Evolutionary conservation across 2,888 invertebrate species (phyloP), one percentile per base, ranked within the genome.

Genomic region (Lasioglossum pauxillum): DNA sequence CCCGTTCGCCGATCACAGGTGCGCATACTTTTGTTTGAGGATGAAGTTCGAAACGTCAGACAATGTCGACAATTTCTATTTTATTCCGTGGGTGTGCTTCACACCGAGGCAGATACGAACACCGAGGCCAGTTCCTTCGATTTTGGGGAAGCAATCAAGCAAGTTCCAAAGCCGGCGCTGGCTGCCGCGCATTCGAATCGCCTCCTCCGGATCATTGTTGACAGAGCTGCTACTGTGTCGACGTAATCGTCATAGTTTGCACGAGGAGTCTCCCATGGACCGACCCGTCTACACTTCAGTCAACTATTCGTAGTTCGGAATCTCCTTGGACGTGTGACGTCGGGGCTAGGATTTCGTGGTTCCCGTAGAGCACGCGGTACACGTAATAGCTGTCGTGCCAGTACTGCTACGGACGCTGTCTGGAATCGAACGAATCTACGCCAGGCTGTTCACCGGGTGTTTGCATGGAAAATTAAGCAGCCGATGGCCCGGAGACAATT

Each of bases 181-280:
- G 67, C 41, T 73, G 46, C 53, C 53, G 60, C 57, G 75, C 71
- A 41, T 78, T 75, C 78, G 72, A 67, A 78, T 73, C 78, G 74
- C 14, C 44, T 69, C 64, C 57, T 27, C 57, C 46, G 75, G 69
- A 78, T 86, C 77, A 71, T 79, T 85, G 86, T 86, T 85, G 81
- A 79, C 85, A 69, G 67, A 74, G 78, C 41, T 46, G 64, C 78
- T 71, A 74, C 77, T 84, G 38, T 64, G 75, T 78, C 78, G 87
- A 75, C 82, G 90, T 85, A 84, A 90, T 89, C 86, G 86, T 83
- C 86, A 86, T 83, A 90, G 90, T 84, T 86, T 78, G 83, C 84
- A 57, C 80, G 77, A 75, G 16, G 8, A 19, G 69, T 31, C 71
- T 67, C 73, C 73, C 77, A 35, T 10, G 74, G n/a, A 31, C 31